Evolutionary conservation across 2,797 vertebrate species (phyloP), one percentile per base, ranked within the genome.

Genomic region (Acomys russatus): DNA sequence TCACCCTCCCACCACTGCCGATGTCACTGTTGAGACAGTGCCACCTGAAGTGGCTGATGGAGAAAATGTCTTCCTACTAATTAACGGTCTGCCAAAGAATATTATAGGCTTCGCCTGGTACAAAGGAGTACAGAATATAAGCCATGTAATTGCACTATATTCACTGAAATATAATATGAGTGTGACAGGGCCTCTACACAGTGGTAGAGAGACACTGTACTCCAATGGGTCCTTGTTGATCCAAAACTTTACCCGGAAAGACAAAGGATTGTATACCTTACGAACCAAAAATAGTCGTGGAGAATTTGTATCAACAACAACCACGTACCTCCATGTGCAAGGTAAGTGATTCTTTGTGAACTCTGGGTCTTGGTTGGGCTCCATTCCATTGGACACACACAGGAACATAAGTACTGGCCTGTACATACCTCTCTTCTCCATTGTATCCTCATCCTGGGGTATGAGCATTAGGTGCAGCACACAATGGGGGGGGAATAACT

Each of bases 201-300:
- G 74, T 30, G 74, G 44, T 28, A 77, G 74, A 77, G 74, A 95
- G 56, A 92, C 1, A 0, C 0, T 78, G 20, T 51, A 82, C 18
- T 0, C 0, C 73, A 93, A 90, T 2, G 88, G 80, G 2, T 79
- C 89, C 61, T 10, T 96, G 59, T 59, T 95, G 70, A 1, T 94
- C 30, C 51, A 3, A 35, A 76, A 80, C 0, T 0, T 76, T 71
- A 56, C 15, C 30, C 23, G 1, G 25, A 1, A 10, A 0, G 80
- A 94, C 44, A 61, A 44, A 51, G 93, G 76, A 74, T 1, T 11
- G 28, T 94, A 94, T 7, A 79, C 2, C 0, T 23, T 96, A 14
- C 0, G 11, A 0, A 1, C 38, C 15, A 0, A 9, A 44, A 6
- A 1, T 0, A 0, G 0, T 1, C 0, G 3, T 30, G 25, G 3